Evolutionary conservation across 2,113 vertebrate genomes (phyloP).

Genomic region (Galemys pyrenaicus): DNA sequence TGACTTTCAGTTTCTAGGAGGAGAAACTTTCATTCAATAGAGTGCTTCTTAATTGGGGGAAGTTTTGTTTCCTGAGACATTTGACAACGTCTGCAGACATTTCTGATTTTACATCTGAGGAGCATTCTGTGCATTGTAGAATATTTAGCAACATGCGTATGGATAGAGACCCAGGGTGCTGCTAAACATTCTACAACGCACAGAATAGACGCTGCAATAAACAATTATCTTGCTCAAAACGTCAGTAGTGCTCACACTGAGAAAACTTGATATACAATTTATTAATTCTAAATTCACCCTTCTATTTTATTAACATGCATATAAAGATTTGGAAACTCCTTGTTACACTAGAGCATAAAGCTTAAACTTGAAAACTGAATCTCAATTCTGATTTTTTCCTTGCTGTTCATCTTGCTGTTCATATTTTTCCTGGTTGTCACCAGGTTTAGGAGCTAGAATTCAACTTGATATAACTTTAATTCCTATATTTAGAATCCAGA

Average conservation of each 20-base stretch:
- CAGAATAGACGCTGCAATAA: background rate
- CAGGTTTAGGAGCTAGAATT: background rate
- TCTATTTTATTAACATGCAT: background rate
- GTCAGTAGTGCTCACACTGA: background rate
- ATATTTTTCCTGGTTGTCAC: background rate
- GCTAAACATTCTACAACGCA: background rate
- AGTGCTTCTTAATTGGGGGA: background rate
- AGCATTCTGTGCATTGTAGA: too few relatives aligned
- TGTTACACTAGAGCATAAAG: background rate
- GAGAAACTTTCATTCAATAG: background rate
- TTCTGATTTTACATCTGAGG: background rate
- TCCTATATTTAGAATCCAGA: background rate
- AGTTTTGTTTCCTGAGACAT: background rate
- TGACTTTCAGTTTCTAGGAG: constrained; percentile 49
- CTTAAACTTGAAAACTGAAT: background rate
- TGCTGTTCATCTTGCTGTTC: background rate
- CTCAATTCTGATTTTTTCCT: background rate
- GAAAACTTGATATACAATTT: background rate
- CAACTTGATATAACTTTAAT: background rate
- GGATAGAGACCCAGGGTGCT: background rate
- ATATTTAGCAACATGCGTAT: too few relatives aligned
- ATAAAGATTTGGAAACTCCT: background rate
- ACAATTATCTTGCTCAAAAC: background rate
- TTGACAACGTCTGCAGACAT: background rate
- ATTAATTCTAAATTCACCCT: background rate